phyloP scores from a whole-genome alignment of 2,113 vertebrate genomes.

The Equus quagga region DNA sequence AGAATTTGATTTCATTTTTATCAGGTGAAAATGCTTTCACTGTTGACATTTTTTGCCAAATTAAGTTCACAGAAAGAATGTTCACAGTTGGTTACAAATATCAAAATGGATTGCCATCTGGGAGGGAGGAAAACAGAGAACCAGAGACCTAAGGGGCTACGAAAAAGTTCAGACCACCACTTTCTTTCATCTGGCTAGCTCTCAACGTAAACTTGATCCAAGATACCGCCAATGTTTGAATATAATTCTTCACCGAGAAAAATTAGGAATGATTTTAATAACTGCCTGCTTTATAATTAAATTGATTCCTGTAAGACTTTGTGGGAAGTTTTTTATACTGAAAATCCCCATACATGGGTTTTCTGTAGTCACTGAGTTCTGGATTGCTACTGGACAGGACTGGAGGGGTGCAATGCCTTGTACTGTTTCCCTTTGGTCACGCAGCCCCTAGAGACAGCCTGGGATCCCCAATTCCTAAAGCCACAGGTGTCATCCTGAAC shows the following conservation, averaged over 20 bases:
- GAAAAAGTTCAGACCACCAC: too few relatives aligned
- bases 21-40: background rate
- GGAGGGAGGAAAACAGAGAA: background rate
- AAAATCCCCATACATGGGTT: background rate
- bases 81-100: background rate
- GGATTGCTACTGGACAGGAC: background rate
- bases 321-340: background rate
- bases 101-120: background rate
- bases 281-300: background rate
- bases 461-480: too few relatives aligned
- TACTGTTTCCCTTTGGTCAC: background rate
- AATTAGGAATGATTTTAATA: background rate
- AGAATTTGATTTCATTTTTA: background rate
- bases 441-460: background rate
- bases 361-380: background rate
- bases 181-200: background rate
- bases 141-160: rapidly evolving
- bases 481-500: background rate
- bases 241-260: background rate
- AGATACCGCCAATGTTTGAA: background rate
- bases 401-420: background rate
- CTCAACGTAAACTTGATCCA: background rate
- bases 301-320: background rate
- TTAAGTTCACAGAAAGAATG: background rate
- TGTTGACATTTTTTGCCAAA: background rate